Base-by-base conservation (phyloP, 2,888 invertebrate genomes). In the Polyommatus iphigenia region DNA sequence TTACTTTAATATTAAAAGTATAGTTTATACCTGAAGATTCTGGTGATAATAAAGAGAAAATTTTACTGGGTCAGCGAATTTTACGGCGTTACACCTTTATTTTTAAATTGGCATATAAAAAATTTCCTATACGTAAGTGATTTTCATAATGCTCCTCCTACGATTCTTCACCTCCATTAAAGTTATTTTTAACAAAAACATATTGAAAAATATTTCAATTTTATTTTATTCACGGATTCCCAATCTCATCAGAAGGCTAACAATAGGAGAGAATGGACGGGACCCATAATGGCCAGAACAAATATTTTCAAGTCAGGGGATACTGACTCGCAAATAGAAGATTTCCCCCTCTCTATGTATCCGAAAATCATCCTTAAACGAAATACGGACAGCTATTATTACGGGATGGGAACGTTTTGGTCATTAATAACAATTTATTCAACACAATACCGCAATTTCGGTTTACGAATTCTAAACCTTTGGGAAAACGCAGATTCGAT, bases 361-460 rank as follows among this genome's bases (percentile, higher is more conserved):
- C 85, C 82, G 85, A 86, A 88, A 89, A 90, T 87, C 88, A 89
- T 89, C 88, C 87, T 83, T 82, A 82, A 86, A 85, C 87, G 87
- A 90, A 90, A 89, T 87, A 88, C 86, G 86, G 86, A 84, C 86
- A 82, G 86, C 88, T 87, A 89, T 90, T 92, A 91, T 89, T 86
- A 89, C 86, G 84, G 87, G 85, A 88, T 91, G 88, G 87, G 88
- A 90, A 86, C 89, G 90, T 89, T 91, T 86, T 85, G 88, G 90
- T 92, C 91, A 93, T 93, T 93, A 93, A 93, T 93, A 92, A 94
- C 91, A 92, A 93, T 94, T 92, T 93, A 93, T 93, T 93, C 90
- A 89, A 87, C 89, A 92, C 92, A 93, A 92, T 91, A 85, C 90
- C 90, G 89, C 89, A 90, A 91, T 90, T 90, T 91, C 84, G 88